Percentiles rank a stretch among this genome's conserved stretches.
phyloP scores from a whole-genome alignment of 1,140 invertebrate genomes.

The Procambarus clarkii region DNA sequence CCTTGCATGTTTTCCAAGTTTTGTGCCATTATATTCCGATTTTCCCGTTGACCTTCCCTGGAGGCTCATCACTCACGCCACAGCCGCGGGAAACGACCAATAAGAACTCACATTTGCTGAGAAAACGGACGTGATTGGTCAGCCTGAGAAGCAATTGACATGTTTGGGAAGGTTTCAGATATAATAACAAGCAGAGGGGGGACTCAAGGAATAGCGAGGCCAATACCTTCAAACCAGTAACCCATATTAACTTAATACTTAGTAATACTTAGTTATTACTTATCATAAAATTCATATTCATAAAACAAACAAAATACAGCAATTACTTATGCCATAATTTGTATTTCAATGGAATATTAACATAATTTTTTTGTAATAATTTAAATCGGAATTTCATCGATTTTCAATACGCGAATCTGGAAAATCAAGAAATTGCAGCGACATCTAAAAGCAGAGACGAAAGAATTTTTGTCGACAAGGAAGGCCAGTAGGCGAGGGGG shows the following conservation, averaged over 20 bases:
- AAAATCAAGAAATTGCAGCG: not conserved
- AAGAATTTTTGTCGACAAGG: not conserved
- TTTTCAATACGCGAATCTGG: not conserved
- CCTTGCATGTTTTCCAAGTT: not conserved
- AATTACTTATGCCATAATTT: too few species aligned
- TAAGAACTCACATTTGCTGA: not conserved
- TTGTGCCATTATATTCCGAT: not conserved
- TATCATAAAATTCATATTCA: too few species aligned
- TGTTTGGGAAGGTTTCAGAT: not conserved
- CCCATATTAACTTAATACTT: too few species aligned
- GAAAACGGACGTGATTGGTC: not conserved
- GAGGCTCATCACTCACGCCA: constrained; percentile 2
- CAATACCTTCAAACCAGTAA: not conserved
- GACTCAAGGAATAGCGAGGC: not conserved
- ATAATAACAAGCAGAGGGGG: not conserved
- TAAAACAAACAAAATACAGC: too few species aligned
- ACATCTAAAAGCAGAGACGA: not conserved
- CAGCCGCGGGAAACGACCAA: not conserved
- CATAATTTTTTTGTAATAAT: too few species aligned
- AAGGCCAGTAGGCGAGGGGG: not conserved
- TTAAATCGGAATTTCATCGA: too few species aligned
- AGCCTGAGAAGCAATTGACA: not conserved
- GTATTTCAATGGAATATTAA: too few species aligned
- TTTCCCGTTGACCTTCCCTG: not conserved
- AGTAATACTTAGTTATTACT: too few species aligned